phyloP scores from a whole-genome alignment of 2,888 invertebrate genomes.

The Aleiodes alternator region DNA sequence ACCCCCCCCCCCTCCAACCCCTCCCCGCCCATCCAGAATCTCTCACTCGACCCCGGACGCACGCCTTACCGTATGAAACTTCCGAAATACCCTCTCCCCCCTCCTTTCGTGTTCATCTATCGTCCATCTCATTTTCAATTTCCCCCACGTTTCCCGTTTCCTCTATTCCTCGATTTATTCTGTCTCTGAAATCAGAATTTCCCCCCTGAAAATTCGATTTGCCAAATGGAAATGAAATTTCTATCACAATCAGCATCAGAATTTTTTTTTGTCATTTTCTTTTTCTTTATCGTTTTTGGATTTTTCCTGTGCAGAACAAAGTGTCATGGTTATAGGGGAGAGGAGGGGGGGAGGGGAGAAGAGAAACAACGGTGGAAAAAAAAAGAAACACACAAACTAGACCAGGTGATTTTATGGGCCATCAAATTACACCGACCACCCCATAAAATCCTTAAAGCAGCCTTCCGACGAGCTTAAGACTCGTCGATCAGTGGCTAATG shows the following conservation, averaged over 20 bases:
- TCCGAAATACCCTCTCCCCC: slow-evolving; percentile 35
- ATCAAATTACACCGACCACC: slow-evolving; percentile 75
- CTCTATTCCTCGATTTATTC: slow-evolving; percentile 56
- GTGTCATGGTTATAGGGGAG: too few species aligned
- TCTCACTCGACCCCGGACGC: slow-evolving; percentile 32
- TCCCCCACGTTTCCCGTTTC: slow-evolving; percentile 75
- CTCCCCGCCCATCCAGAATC: slow-evolving; percentile 15
- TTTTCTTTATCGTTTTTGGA: not conserved
- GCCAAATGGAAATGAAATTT: not conserved
- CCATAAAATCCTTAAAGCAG: slow-evolving; percentile 74
- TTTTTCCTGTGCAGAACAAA: not conserved
- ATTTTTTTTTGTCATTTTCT: not conserved
- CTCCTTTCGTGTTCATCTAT: slow-evolving; percentile 60
- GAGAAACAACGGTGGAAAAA: slow-evolving; percentile 29
- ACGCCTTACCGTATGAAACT: slow-evolving; percentile 37
- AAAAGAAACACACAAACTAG: slow-evolving; percentile 66
- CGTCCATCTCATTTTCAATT: slow-evolving; percentile 75
- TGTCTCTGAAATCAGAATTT: too few species aligned
- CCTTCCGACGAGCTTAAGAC: slow-evolving; percentile 71
- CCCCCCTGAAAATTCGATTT: too few species aligned
- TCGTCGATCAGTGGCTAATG: slow-evolving; percentile 65
- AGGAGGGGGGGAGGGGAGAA: not conserved
- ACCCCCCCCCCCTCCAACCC: slow-evolving; percentile 30
- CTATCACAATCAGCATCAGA: not conserved
- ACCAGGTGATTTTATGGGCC: slow-evolving; percentile 75